phyloP scores from a whole-genome alignment of 2,797 vertebrate species.

The Merluccius polli region DNA sequence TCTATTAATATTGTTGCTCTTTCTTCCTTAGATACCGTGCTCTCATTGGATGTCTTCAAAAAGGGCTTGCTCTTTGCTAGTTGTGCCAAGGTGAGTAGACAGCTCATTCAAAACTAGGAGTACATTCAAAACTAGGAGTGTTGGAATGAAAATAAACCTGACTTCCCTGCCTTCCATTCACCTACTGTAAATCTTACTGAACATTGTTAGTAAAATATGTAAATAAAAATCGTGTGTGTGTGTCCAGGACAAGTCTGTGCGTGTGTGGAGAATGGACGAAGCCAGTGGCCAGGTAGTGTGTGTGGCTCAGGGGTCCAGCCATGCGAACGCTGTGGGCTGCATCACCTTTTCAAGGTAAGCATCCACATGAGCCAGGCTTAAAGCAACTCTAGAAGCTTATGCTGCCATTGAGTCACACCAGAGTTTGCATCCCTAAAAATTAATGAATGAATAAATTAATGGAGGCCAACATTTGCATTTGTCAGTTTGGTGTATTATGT shows the following conservation, averaged over 20 bases:
- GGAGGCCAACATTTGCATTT: no score
- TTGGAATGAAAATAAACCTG: no score
- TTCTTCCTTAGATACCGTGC: conserved; percentile 77
- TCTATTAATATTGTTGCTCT: conserved; percentile 10
- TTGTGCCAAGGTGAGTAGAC: conserved; percentile 84
- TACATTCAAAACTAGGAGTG: no score
- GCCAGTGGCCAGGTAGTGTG: conserved; percentile 74
- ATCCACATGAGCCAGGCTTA: not conserved
- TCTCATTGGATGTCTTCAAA: conserved; percentile 89
- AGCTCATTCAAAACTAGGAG: not conserved
- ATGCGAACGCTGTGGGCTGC: conserved; percentile 82
- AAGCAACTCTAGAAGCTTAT: no score
- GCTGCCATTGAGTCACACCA: no score
- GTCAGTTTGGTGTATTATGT: not conserved
- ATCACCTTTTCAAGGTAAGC: conserved; percentile 88
- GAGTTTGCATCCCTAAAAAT: not conserved
- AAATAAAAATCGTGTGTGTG: not conserved
- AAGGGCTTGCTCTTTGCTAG: conserved; percentile 85
- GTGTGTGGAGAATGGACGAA: conserved; percentile 84
- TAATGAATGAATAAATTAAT: not conserved
- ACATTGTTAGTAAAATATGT: not conserved
- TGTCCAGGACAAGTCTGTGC: conserved; percentile 83
- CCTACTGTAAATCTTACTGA: not conserved
- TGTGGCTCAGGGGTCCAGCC: conserved; percentile 82
- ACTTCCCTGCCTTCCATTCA: no score